Base-by-base conservation (phyloP, 1,140 invertebrate genomes). In the Ectropis grisescens region DNA sequence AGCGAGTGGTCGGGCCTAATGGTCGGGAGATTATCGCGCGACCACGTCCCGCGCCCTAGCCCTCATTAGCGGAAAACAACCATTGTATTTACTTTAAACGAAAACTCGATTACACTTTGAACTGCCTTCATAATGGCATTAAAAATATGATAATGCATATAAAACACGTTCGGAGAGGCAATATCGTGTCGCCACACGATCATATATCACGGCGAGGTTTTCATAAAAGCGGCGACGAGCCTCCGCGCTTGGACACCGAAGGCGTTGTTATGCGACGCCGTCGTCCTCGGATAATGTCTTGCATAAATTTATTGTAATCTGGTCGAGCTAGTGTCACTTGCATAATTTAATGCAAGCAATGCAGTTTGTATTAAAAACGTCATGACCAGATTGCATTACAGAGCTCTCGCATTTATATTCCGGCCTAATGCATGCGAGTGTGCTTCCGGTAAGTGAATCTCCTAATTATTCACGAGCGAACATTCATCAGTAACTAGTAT, bases 301-400 rank as follows among this genome's bases (percentile, higher is more conserved):
- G 67, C 69, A 80, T 80, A 72, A 75, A 76, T 76, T 76, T 59
- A 61, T 57, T 58, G 41, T 75, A 74, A 75, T 74, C 67, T 53
- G 55, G 50, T 57, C 56, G 58, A 65, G 47, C 52, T 51, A 61
- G 49, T 54, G 50, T 45, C 46, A 53, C 51, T 53, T 47, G 47
- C 55, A 59, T 60, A 64, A 68, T 59, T 62, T 67, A 53, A 56
- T 52, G 53, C 47, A 58, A 56, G 41, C 58, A 38, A 50, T 61
- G 49, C 44, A 54, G 38, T 47, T 50, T 53, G 40, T 53, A 46
- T 41, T 50, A 31, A 41, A 47, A 47, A 42, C 13, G 42, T 42
- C 36, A 40, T 22, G 27, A 27, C 27, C 33, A 49, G 19, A 42
- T 42, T 42, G 37, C 47, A 37, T 54, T 44, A 46, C 38, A 39